Conservation (phyloP, 1,140 invertebrate genomes). For the Battus philenor region DNA sequence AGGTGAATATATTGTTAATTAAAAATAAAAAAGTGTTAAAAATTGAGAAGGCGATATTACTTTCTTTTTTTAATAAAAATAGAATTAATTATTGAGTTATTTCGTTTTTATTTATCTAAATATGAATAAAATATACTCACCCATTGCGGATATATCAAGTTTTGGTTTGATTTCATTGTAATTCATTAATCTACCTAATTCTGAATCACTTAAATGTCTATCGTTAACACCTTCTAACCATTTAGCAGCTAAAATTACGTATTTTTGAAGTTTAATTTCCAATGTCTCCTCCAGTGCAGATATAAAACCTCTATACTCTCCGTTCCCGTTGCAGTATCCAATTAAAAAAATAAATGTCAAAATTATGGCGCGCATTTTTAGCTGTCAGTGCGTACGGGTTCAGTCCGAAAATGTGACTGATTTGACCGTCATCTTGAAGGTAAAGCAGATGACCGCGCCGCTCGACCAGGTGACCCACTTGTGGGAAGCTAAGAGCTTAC, state of each 20-base stretch:
- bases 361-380: conserved; percentile 28
- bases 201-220: conserved; percentile 36
- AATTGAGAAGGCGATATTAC: no score
- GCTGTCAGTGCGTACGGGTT: conserved; percentile 12
- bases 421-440: neutral
- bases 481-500: no score
- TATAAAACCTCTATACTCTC: conserved; percentile 14
- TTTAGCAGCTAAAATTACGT: conserved; percentile 23
- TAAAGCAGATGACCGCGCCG: no score
- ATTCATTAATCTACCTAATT: conserved; percentile 37
- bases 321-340: neutral
- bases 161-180: conserved; percentile 52
- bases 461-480: no score
- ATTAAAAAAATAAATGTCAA: conserved; percentile 38
- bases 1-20: no score
- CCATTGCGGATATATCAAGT: conserved; percentile 15
- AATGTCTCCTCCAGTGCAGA: conserved; percentile 34
- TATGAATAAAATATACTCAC: conserved; percentile 32
- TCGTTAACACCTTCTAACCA: conserved; percentile 46
- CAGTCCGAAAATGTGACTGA: conserved; percentile 26
- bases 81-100: no score
- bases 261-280: conserved; percentile 36
- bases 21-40: no score
- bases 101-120: no score
- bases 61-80: no score